phyloP scores from a whole-genome alignment of 2,888 invertebrate genomes.

The Cosmia trapezina region DNA sequence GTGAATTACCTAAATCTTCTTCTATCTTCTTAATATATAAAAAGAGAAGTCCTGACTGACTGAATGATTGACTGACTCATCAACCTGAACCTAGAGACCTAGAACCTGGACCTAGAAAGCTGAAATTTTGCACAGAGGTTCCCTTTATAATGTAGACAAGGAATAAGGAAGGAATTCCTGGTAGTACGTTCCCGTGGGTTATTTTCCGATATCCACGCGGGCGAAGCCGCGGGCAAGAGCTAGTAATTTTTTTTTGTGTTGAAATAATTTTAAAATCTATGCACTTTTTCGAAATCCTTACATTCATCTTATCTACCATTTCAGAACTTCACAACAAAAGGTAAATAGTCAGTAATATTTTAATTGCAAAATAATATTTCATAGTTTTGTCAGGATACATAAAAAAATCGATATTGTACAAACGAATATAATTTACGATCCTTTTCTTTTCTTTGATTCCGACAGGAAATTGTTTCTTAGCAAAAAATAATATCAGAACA shows the following conservation, averaged over 20 bases:
- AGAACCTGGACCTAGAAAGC: too few relatives aligned
- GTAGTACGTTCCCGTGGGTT: too few relatives aligned
- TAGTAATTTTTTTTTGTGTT: neutral
- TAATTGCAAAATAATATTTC: constrained; percentile 37
- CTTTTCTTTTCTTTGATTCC: constrained; percentile 68
- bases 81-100: too few relatives aligned
- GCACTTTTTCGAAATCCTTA: neutral
- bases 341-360: constrained; percentile 1
- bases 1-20: too few relatives aligned
- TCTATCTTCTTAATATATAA: too few relatives aligned
- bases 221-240: too few relatives aligned
- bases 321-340: neutral
- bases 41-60: too few relatives aligned
- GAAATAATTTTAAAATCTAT: neutral
- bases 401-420: constrained; percentile 74
- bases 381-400: constrained; percentile 39
- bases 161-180: too few relatives aligned
- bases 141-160: too few relatives aligned
- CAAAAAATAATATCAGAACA: constrained; percentile 76
- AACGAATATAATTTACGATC: constrained; percentile 63
- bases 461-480: constrained; percentile 81
- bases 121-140: too few relatives aligned
- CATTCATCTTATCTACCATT: neutral
- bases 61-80: too few relatives aligned
- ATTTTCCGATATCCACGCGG: too few relatives aligned